A percentile compares a stretch with the other conserved stretches of the same genome.
Conservation (phyloP, 2,888 invertebrate species). For the Muschampia plurimacula region DNA sequence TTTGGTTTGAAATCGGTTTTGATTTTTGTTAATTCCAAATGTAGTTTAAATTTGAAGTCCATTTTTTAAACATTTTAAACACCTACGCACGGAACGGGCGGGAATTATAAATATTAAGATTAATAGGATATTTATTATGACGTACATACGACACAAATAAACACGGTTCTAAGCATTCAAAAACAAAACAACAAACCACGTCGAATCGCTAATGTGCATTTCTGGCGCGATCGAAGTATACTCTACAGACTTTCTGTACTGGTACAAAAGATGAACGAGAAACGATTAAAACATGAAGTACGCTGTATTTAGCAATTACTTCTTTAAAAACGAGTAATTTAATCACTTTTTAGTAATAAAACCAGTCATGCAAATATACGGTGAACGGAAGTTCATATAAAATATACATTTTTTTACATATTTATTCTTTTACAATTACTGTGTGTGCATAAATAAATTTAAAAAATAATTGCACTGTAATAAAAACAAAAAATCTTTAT, state of each 20-base stretch:
- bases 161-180: slow-evolving; percentile 33
- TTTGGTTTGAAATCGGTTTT: too few relatives aligned
- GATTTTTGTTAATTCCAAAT: too few relatives aligned
- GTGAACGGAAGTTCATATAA: too few relatives aligned
- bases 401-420: too few relatives aligned
- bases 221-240: slow-evolving; percentile 51
- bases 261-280: slow-evolving; percentile 21
- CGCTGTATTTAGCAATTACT: neutral
- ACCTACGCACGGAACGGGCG: slow-evolving; percentile 14
- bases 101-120: slow-evolving; percentile 35
- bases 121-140: slow-evolving; percentile 31
- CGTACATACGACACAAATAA: slow-evolving; percentile 25
- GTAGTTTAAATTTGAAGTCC: too few relatives aligned
- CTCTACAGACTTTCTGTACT: slow-evolving; percentile 37
- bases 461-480: too few relatives aligned
- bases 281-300: slow-evolving; percentile 16
- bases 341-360: too few relatives aligned
- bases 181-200: slow-evolving; percentile 48
- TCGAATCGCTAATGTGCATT: slow-evolving; percentile 74
- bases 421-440: too few relatives aligned
- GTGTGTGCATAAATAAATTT: too few relatives aligned
- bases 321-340: too few relatives aligned
- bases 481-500: too few relatives aligned
- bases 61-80: slow-evolving; percentile 36
- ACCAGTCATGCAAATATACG: too few relatives aligned